These are phyloP conservation scores for Melanotaenia maccullochi DNA, from an alignment of 2,797 vertebrate species.

Conservation along the genomic window DNA sequence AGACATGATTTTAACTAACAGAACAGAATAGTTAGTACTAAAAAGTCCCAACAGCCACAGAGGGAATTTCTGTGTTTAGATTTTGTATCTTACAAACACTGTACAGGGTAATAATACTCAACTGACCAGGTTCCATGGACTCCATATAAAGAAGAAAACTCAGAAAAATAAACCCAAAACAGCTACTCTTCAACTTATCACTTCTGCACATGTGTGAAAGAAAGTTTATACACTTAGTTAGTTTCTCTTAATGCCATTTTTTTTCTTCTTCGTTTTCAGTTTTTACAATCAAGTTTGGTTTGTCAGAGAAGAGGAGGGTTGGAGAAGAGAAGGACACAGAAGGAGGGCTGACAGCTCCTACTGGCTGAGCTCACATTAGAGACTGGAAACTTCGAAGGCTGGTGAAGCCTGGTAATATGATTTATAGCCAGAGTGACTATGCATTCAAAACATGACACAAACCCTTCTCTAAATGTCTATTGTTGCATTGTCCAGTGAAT, in stretches of 20 bases:
- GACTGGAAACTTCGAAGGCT: constrained; percentile 13
- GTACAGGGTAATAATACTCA: constrained; percentile 84
- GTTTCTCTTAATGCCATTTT: constrained; percentile 64
- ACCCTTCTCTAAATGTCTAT: constrained; percentile 13
- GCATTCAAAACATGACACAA: constrained; percentile 16
- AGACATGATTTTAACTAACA: constrained; percentile 65
- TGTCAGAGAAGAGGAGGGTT: constrained; percentile 65
- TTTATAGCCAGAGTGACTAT: constrained; percentile 24
- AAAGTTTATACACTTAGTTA: constrained; percentile 84
- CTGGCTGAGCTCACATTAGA: constrained; percentile 5
- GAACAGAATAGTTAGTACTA: constrained; percentile 68
- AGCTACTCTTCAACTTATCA: constrained; percentile 82
- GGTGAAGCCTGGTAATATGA: constrained; percentile 18
- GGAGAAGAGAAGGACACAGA: constrained; percentile 47
- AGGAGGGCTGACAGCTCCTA: constrained; percentile 6
- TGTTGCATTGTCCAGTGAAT: constrained; percentile 6
- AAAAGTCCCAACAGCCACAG: constrained; percentile 77
- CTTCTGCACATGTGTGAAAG: constrained; percentile 79
- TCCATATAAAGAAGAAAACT: constrained; percentile 82
- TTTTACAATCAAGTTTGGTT: constrained; percentile 85
- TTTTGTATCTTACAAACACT: constrained; percentile 83
- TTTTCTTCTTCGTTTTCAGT: constrained; percentile 61
- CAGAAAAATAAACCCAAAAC: constrained; percentile 78
- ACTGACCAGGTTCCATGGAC: constrained; percentile 81
- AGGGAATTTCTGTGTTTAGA: constrained; percentile 70